Evolutionary conservation across 2,888 invertebrate genomes (phyloP), one percentile per base, ranked within the genome.

Genomic region (Sclerodermus sp.): DNA sequence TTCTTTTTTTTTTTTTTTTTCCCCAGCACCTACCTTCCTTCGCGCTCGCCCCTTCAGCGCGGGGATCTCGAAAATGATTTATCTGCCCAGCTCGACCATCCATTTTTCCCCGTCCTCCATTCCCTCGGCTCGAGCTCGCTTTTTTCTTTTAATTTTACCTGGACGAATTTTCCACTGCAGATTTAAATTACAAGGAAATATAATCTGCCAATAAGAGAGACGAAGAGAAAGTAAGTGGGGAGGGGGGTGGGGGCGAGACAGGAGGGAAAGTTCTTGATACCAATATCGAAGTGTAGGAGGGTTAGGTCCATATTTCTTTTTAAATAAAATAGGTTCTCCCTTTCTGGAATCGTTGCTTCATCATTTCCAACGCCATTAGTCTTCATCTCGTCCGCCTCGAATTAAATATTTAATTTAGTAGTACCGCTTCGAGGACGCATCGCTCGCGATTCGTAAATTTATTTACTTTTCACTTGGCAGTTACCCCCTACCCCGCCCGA

Each of bases 391-490:
- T 8, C 23, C 8, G 15, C 29, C 13, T 12, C 10, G 44, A 18
- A 52, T 54, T 44, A 55, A 57, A 52, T 49, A 43, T 45, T 49
- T 55, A 55, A 53, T 58, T 55, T 49, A 36, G 30, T 31, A 46
- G 39, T 41, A 29, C 17, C 9, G 18, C 53, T 43, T 30, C 47
- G 50, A 46, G 30, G 16, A 29, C n/a, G 5, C n/a, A 31, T 52
- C 52, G 51, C 51, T 47, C 40, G 23, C 39, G 23, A 8, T 42
- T 47, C 32, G 38, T 10, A 14, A 17, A 51, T 31, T 34, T 51
- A 57, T 51, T 63, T 60, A 60, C 60, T 49, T 42, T 3, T 12
- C 34, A n/a, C 13, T 34, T 34, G n/a, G 12, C 34, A 34, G 34
- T 34, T 12, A 12, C 34, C 30, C 30, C 30, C 30, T 10, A 30